Base-by-base conservation (phyloP, 2,888 invertebrate species). In the Timema podura region DNA sequence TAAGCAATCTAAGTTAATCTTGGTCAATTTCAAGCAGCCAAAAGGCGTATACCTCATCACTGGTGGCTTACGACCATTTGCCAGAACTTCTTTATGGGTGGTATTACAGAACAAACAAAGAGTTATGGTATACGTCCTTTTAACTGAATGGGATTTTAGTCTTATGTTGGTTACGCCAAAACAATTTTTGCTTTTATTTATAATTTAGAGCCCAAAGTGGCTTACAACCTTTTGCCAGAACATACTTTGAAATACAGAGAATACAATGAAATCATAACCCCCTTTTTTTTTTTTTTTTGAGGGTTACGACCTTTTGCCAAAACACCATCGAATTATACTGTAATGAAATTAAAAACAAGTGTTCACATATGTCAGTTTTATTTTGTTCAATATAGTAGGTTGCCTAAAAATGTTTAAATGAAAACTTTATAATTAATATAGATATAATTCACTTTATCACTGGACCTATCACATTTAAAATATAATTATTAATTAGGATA, bases 21-120 rank as follows among this genome's bases (percentile, higher is more conserved):
- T n/a, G n/a, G n/a, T n/a, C n/a, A n/a, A 16, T 8, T 44, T 59
- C 11, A 11, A 59, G 11, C 59, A 59, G 59, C 59, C 59, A 59
- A 16, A 59, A 59, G 59, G 44, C 9, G 59, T 59, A 59, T 59
- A 59, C 59, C 59, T 7, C 59, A 59, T 59, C 59, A 59, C 11
- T 59, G 59, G 59, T 59, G 59, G 59, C 59, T 59, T 59, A 59
- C 59, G 15, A 59, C 59, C 16, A 44, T 16, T 59, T 59, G 59
- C 30, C 30, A 59, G 5, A 15, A 59, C 59, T n/a, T n/a, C n/a
- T n/a, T n/a, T n/a, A n/a, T n/a, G n/a, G n/a, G n/a, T n/a, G n/a
- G n/a, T n/a, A n/a, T n/a, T n/a, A n/a, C n/a, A n/a, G 44, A 11
- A 59, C 9, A 59, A 59, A 8, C 8, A 9, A 15, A 44, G 30